phyloP scores from a whole-genome alignment of 2,113 vertebrate species.

The Amblyornis subalaris region DNA sequence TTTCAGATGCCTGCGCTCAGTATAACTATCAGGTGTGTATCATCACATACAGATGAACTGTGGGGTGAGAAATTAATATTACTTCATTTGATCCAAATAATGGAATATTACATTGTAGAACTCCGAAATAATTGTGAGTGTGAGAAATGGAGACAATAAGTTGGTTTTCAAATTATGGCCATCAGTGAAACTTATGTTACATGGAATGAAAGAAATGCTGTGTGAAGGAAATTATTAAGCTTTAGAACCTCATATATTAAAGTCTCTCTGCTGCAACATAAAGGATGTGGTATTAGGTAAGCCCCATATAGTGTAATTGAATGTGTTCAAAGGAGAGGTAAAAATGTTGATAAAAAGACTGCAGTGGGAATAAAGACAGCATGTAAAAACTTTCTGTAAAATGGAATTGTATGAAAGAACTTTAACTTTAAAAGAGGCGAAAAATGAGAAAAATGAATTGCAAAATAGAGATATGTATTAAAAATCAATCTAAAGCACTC shows the following conservation, averaged over 20 bases:
- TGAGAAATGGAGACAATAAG: background rate
- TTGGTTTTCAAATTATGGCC: background rate
- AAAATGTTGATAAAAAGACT: background rate
- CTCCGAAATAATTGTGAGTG: background rate
- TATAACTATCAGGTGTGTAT: background rate
- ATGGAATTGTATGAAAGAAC: background rate
- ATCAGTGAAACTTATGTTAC: background rate
- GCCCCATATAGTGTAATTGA: background rate
- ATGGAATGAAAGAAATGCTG: background rate
- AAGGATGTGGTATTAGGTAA: background rate
- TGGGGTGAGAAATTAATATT: background rate
- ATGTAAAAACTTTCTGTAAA: conserved; percentile 4
- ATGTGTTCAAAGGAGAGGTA: background rate
- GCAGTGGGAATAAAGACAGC: background rate
- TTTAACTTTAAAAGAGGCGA: background rate
- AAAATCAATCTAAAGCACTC: background rate
- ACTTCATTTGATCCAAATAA: background rate
- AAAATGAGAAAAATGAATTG: background rate
- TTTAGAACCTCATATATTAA: background rate
- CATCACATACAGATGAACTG: background rate
- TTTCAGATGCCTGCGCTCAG: background rate
- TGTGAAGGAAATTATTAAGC: background rate
- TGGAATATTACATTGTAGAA: background rate
- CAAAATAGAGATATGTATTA: background rate
- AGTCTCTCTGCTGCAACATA: background rate